Base-by-base conservation (phyloP, 2,888 invertebrate genomes). In the Allygus modestus region DNA sequence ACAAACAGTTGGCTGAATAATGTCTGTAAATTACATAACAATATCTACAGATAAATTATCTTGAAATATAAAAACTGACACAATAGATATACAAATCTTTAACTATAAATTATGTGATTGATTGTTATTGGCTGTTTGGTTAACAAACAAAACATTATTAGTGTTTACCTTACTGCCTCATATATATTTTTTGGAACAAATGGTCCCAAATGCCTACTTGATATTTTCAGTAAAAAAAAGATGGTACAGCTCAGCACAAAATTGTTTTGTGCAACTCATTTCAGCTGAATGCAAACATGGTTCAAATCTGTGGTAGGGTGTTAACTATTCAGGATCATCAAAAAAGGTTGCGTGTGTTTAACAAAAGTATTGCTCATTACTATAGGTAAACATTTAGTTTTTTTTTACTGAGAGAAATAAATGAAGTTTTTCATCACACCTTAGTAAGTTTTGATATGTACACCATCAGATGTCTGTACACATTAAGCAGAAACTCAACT, bases 61-160 rank as follows among this genome's bases (percentile, higher is more conserved):
- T 58, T 79, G 54, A 79, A 79, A 79, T 79, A 79, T 79, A 79
- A 79, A 77, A 79, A 79, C 79, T 79, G 79, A 79, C 79, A 79
- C 23, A 51, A 58, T 79, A 79, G 79, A 79, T 79, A 58, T 58
- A 79, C 79, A 79, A 79, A 79, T 79, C 28, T 79, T 71, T 51
- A 51, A 79, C n/a, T 79, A 58, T 79, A 33, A 79, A 58, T 79
- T 17, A 79, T 77, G 28, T 54, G 37, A 58, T 51, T 79, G 79
- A 58, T 79, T 79, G 79, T 79, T 20, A 79, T 26, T 79, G 58
- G 58, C 28, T 77, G 23, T 58, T 31, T 28, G 65, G 28, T 28
- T 26, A 65, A 65, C 65, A 65, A 65, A 65, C 28, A 65, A 65
- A 65, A 65, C 4, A 23, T 31, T 28, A 11, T 17, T 31, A 4